These are phyloP conservation scores for Brachionus rubens DNA, from an alignment of 1,140 invertebrate genomes.

Conservation along the genomic window DNA sequence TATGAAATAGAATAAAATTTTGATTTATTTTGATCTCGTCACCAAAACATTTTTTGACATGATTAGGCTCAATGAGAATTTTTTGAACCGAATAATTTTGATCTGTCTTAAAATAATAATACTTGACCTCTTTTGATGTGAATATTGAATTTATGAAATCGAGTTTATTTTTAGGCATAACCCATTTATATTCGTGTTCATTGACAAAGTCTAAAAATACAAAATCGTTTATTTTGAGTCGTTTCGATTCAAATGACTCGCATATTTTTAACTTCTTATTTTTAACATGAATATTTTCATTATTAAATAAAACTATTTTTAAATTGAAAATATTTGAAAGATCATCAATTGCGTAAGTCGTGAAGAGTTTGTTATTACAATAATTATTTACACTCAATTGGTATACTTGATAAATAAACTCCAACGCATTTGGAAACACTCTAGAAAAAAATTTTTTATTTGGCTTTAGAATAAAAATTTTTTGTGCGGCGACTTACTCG, in stretches of 20 bases:
- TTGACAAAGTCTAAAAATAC: slow-evolving; percentile 19
- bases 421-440: slow-evolving; percentile 17
- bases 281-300: background rate
- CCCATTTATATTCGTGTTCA: background rate
- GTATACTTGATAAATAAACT: slow-evolving; percentile 32
- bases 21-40: background rate
- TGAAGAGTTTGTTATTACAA: slow-evolving; percentile 12
- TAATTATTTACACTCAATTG: slow-evolving; percentile 43
- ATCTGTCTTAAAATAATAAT: background rate
- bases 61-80: background rate
- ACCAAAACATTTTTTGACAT: background rate
- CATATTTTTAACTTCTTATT: background rate
- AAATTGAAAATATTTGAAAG: slow-evolving; percentile 14
- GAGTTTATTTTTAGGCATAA: background rate
- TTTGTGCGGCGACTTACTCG: background rate
- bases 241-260: background rate
- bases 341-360: slow-evolving; percentile 4
- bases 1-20: slow-evolving; percentile 11
- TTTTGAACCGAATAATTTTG: background rate
- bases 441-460: background rate
- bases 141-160: background rate
- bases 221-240: slow-evolving; percentile 13
- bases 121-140: background rate
- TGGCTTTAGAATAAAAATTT: too few relatives aligned
- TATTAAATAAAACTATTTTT: slow-evolving; percentile 32